phyloP scores from a whole-genome alignment of 2,888 invertebrate species.

The Pheosia tremula region DNA sequence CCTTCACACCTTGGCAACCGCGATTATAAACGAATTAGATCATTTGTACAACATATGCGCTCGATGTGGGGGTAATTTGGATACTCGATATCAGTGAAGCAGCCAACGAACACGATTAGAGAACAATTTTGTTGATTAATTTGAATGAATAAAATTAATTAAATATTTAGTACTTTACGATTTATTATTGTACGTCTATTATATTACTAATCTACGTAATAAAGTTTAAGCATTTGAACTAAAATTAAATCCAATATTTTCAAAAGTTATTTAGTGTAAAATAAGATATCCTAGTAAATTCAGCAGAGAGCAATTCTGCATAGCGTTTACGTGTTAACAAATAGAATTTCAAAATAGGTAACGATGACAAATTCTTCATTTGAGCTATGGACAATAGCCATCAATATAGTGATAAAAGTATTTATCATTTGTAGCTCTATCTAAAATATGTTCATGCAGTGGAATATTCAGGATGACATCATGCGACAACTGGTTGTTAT shows the following conservation, averaged over 20 bases:
- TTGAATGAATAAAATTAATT: background rate
- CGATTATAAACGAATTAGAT: slow-evolving; percentile 42
- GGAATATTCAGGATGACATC: slow-evolving; percentile 6
- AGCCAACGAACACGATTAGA: background rate
- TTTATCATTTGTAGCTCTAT: background rate
- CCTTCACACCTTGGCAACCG: slow-evolving; percentile 48
- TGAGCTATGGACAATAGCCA: too few species aligned
- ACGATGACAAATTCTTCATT: too few species aligned
- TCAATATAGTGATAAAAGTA: background rate
- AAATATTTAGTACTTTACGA: too few species aligned
- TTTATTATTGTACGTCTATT: too few species aligned
- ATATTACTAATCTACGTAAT: too few species aligned
- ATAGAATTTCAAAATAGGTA: too few species aligned
- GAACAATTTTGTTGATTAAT: background rate
- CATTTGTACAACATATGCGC: slow-evolving; percentile 34
- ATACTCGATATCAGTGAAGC: slow-evolving; percentile 19
- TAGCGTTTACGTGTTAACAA: too few species aligned
- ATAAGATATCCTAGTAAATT: too few species aligned
- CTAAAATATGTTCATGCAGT: background rate
- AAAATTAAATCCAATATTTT: too few species aligned
- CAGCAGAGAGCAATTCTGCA: too few species aligned
- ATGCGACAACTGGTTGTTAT: slow-evolving; percentile 3
- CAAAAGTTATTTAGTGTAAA: too few species aligned
- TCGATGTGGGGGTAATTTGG: slow-evolving; percentile 20
- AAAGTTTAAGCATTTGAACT: too few species aligned